Evolutionary conservation across 2,113 vertebrate species (phyloP), one percentile per base, ranked within the genome.

Genomic region (Sorex fumeus): DNA sequence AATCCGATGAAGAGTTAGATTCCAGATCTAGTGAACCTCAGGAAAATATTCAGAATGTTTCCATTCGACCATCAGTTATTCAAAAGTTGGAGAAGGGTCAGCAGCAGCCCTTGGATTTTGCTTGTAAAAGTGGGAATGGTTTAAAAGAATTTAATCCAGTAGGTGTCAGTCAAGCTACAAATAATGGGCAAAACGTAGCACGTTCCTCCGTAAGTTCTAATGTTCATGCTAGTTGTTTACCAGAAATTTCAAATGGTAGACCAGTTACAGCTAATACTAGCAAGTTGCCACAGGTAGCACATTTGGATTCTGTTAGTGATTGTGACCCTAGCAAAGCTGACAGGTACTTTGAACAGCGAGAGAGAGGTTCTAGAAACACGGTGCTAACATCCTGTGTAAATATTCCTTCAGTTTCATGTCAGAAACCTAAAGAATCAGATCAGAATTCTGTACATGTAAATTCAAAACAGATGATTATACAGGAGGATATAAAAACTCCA

Each of bases 381-480:
- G 25, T 72, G 1, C n/a, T 53, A 27, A 87, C 62, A 11, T 45
- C 77, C 92, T 79, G 25, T 34, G 69, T 88, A 60, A 96, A 93
- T 96, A 10, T 0, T 23, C 36, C 88, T 82, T 95, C 96, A 47
- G 30, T 95, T 97, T 95, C 90, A 36, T 77, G 60, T 85, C 93
- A 93, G 91, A 97, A 91, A 71, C 88, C 84, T 93, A n/a, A 82
- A 79, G 66, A 8, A 70, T 93, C 95, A 87, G 95, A 90, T 88
- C 97, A 91, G 40, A 97, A 96, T 94, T 95, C 96, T 93, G 95
- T 96, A 70, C 53, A 23, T 93, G 67, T 97, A 95, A 97, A 96
- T 97, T 98, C 97, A 97, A 97, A 97, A 97, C 97, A 97, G 86
- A 91, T 94, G 96, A 84, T 96, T 96, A 95, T 91, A 45, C 97